Evolutionary conservation across 1,140 invertebrate species (phyloP), one percentile per base, ranked within the genome.

Genomic region (Temnothorax longispinosus): DNA sequence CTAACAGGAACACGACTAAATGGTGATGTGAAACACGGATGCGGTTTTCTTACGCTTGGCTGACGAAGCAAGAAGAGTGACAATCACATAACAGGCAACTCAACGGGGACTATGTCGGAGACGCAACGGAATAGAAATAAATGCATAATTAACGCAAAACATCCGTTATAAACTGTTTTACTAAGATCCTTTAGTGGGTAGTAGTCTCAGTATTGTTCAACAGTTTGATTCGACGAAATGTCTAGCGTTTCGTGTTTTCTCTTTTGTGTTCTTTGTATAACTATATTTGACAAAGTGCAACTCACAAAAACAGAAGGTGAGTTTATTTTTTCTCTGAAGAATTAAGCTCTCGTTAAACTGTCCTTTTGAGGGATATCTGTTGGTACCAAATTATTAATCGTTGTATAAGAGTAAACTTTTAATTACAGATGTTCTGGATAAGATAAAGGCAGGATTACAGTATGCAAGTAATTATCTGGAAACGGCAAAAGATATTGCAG

Each of bases 371-470:
- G 27, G 27, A 0, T 27, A 27, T 27, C 27, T 41, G 10, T 2
- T 32, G 8, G 5, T n/a, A 3, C n/a, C 10, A 27, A 41, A 41
- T 27, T 27, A 56, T 56, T 56, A 38, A 76, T 76, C 38, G 8
- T 11, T 76, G 7, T 60, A 27, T 27, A 11, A 47, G 13, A 32
- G 6, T 4, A 84, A 84, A 13, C 6, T n/a, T 64, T 78, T 85
- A 32, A 41, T 50, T 52, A 62, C 21, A 94, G 96, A 96, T 64
- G 95, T 97, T 18, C 94, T 97, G 62, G 96, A 96, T 67, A 96
- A 96, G 90, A 95, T 97, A 52, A 96, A 96, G 85, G 95, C 95
- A 82, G 96, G 97, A 56, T 94, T 97, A 75, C 96, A 97, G 91
- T 95, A 96, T 88, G 97, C 97, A 0, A 96, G 96, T 44, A 96